A percentile compares a stretch with the other conserved stretches of the same genome.
Conservation (phyloP, 2,797 vertebrate genomes). For the Gambelia wislizenii region DNA sequence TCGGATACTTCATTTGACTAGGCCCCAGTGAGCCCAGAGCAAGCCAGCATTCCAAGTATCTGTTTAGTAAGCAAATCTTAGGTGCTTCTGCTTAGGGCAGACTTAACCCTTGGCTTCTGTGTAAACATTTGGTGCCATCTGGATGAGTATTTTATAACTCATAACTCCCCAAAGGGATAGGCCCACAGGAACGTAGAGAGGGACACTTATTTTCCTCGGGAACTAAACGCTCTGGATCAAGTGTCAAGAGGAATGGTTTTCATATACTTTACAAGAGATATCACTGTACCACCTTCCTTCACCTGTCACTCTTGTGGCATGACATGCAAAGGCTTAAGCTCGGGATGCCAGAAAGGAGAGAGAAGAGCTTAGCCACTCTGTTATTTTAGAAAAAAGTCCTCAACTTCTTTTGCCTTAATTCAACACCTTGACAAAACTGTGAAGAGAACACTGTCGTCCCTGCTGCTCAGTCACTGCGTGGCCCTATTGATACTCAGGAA, state of each 20-base stretch:
- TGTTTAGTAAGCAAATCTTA: conserved; percentile 77
- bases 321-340: conserved; percentile 63
- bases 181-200: conserved; percentile 59
- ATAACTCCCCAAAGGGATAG: conserved; percentile 72
- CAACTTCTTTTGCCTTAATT: conserved; percentile 37
- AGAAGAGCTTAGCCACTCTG: conserved; percentile 56
- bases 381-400: conserved; percentile 49
- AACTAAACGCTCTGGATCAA: conserved; percentile 70
- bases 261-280: conserved; percentile 65
- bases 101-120: conserved; percentile 77
- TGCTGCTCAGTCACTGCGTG: conserved; percentile 13
- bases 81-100: conserved; percentile 70
- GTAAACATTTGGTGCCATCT: conserved; percentile 80
- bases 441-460: neutral
- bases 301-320: conserved; percentile 74
- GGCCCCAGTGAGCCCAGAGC: conserved; percentile 49
- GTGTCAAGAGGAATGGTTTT: conserved; percentile 69
- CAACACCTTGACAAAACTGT: conserved; percentile 45
- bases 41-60: conserved; percentile 78
- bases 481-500: neutral
- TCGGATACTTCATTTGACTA: conserved; percentile 68
- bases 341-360: conserved; percentile 51
- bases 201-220: conserved; percentile 65
- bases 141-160: conserved; percentile 77
- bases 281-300: conserved; percentile 64